phyloP scores from a whole-genome alignment of 2,888 invertebrate genomes.

The Bellardia pandia region DNA sequence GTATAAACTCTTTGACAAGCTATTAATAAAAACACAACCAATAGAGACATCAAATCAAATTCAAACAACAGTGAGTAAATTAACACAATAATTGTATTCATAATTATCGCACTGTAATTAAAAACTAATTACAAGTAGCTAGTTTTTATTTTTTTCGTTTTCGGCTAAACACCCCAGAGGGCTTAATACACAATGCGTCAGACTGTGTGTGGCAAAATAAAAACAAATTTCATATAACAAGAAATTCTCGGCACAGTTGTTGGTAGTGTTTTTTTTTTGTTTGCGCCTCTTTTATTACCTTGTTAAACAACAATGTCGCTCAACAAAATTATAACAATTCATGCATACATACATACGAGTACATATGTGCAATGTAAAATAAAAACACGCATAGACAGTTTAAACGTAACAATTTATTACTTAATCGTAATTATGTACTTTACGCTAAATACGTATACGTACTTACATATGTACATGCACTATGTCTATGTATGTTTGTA shows the following conservation, averaged over 20 bases:
- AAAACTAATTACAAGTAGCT: conserved; percentile 14
- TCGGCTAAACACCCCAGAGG: conserved; percentile 12
- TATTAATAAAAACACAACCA: neutral
- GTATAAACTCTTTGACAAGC: neutral
- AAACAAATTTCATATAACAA: neutral
- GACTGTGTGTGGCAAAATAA: neutral
- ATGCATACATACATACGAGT: neutral
- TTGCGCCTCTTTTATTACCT: neutral
- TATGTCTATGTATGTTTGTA: neutral
- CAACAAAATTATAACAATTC: conserved; percentile 1
- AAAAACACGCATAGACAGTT: neutral
- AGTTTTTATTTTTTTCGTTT: neutral
- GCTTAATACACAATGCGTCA: neutral
- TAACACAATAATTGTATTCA: neutral
- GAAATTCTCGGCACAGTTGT: neutral
- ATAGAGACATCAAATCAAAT: conserved; percentile 5
- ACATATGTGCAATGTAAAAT: neutral
- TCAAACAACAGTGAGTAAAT: neutral
- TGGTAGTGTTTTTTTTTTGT: neutral
- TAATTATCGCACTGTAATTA: conserved; percentile 34
- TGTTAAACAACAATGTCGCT: conserved; percentile 4
- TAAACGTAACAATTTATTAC: neutral
- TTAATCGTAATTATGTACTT: neutral
- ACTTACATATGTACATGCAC: neutral
- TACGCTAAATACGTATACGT: neutral